Evolutionary conservation across 2,888 invertebrate species (phyloP).

Genomic region (Heliconius ethilla): DNA sequence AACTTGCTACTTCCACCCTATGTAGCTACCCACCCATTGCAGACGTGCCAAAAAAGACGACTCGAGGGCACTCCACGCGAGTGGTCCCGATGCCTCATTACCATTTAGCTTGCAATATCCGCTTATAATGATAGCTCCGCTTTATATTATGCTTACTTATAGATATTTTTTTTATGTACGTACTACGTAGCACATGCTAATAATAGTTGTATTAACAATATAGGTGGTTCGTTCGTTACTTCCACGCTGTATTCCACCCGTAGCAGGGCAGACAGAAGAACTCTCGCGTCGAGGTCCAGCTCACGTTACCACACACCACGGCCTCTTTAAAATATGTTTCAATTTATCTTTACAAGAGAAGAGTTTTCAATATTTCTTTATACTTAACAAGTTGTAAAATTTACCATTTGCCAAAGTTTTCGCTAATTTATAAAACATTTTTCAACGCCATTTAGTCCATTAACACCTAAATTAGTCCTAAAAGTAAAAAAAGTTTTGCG

Average conservation of each 20-base stretch:
- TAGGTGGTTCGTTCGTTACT: too few species aligned
- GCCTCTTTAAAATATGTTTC: background rate
- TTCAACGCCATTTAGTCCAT: background rate
- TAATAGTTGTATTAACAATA: too few species aligned
- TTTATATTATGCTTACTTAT: background rate
- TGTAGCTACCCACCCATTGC: background rate
- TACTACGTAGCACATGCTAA: too few species aligned
- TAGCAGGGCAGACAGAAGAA: background rate
- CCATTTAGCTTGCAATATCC: slow-evolving; percentile 20
- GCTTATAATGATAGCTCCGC: background rate
- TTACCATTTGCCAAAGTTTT: background rate
- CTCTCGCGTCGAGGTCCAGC: background rate
- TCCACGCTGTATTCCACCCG: too few species aligned
- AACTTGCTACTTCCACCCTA: slow-evolving; percentile 2
- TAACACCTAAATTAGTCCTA: background rate
- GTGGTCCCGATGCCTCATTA: slow-evolving; percentile 19
- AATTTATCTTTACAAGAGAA: background rate
- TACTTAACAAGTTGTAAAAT: background rate
- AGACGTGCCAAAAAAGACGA: slow-evolving; percentile 21
- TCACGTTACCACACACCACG: too few species aligned
- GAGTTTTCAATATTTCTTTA: too few species aligned
- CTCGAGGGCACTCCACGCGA: slow-evolving; percentile 10
- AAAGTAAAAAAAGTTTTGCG: too few species aligned
- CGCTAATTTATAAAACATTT: background rate
- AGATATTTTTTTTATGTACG: too few species aligned